Conservation (phyloP, 2,888 invertebrate genomes). For the Odontothrips loti region DNA sequence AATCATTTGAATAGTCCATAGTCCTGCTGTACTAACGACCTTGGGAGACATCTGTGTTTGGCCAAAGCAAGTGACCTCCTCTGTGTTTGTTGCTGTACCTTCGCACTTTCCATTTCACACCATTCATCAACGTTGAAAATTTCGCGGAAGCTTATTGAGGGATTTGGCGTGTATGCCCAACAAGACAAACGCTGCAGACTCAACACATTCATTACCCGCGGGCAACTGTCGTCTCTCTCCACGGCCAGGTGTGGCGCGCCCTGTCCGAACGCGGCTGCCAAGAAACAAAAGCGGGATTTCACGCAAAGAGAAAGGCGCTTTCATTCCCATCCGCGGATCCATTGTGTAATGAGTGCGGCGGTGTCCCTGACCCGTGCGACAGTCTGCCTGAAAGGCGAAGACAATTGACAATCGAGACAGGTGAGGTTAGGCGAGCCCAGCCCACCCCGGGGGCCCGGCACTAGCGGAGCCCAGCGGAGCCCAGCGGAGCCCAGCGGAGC, state of each 20-base stretch:
- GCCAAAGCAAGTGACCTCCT: no score
- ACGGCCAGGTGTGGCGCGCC: background rate
- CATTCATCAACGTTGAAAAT: background rate
- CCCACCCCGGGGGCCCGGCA: background rate
- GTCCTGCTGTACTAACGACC: no score
- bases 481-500: background rate
- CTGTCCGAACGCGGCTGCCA: background rate
- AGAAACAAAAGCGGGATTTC: constrained; percentile 17
- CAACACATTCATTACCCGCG: background rate
- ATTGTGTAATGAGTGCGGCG: background rate
- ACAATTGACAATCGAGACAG: background rate
- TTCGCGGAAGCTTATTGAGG: background rate
- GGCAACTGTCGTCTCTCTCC: background rate
- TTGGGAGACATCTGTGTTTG: no score
- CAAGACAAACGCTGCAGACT: background rate
- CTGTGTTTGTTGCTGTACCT: no score
- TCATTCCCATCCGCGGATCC: background rate
- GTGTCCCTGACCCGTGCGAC: constrained; percentile 9
- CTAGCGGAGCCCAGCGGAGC: background rate
- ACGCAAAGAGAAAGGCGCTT: constrained; percentile 22
- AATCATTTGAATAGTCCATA: no score
- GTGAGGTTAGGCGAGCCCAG: no score
- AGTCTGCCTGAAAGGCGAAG: background rate
- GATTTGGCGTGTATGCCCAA: background rate
- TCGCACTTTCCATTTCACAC: background rate